Base-by-base conservation (phyloP, 1,140 invertebrate genomes). In the Calosoma granatense region DNA sequence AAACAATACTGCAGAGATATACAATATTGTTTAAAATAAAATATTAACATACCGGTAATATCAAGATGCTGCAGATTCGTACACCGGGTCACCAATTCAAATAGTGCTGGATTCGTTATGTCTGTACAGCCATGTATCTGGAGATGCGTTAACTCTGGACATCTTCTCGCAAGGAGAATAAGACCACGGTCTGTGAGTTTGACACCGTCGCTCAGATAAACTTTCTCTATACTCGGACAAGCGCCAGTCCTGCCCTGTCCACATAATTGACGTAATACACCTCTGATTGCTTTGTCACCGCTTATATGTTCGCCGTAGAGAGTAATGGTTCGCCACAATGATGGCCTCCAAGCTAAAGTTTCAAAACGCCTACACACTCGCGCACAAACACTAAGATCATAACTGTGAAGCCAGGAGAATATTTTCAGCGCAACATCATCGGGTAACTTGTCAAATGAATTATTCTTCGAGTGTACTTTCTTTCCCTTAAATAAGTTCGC, bases 311-410 rank as follows among this genome's bases (percentile, higher is more conserved):
- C 82, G 26, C 84, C 83, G 30, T 79, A 75, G 22, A 89, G 70
- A 2, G 74, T 77, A 39, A 90, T 83, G 19, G 75, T 77, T 55
- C 82, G 78, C 90, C 89, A 93, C 1, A 93, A 73, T 1, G 77
- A 72, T 2, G 87, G 87, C 12, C 86, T 83, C 90, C 90, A 92
- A 14, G 85, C 87, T 19, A 94, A 78, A 43, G 83, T 76, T 69
- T 90, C 88, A 76, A 92, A 92, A 20, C 87, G 74, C 12, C 83
- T 74, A 64, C 89, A 94, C 0, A 94, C 91, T 11, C 88, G 78
- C 0, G 90, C 85, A 68, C 88, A 81, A 17, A 81, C 78, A 63
- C 88, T 90, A 23, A 93, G 70, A 58, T 92, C 87, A 56, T 83
- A 83, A 47, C 86, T 88, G 60, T 83, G 77, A n/a, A 92, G 73